These are phyloP conservation scores for Tupaia chinensis DNA, from an alignment of 2,113 vertebrate species.

Conservation along the genomic window DNA sequence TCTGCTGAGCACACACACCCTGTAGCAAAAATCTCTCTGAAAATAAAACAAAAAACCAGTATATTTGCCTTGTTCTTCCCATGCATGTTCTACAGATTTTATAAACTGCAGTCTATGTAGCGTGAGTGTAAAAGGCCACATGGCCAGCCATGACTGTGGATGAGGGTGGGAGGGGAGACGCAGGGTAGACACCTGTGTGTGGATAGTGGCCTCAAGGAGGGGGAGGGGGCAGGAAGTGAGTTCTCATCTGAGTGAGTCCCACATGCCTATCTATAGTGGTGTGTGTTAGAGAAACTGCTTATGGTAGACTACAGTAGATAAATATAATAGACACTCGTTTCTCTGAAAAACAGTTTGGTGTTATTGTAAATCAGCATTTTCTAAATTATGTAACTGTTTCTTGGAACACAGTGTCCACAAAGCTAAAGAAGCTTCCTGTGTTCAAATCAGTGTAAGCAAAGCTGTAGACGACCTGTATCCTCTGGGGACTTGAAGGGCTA, in stretches of 20 bases:
- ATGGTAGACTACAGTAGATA: neutral
- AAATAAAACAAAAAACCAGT: no score
- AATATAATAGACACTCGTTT: neutral
- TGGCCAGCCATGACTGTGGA: neutral
- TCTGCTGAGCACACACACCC: no score
- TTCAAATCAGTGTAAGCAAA: neutral
- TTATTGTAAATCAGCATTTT: neutral
- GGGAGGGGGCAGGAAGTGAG: accelerated
- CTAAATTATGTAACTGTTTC: neutral
- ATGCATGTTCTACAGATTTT: neutral
- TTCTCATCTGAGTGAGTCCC: neutral
- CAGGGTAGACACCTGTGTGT: no score
- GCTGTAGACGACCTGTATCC: no score
- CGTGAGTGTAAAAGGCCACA: neutral
- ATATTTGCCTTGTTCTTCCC: neutral
- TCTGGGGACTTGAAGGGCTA: neutral
- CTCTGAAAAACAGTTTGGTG: neutral
- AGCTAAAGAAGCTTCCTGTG: neutral
- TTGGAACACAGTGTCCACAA: neutral
- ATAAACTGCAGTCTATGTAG: neutral
- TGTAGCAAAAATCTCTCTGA: no score
- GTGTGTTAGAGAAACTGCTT: neutral
- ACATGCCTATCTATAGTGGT: no score
- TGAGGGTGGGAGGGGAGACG: neutral
- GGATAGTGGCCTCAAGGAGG: accelerated